Base-by-base conservation (phyloP, 1,140 invertebrate species). In the Stratiolaelaps scimitus region DNA sequence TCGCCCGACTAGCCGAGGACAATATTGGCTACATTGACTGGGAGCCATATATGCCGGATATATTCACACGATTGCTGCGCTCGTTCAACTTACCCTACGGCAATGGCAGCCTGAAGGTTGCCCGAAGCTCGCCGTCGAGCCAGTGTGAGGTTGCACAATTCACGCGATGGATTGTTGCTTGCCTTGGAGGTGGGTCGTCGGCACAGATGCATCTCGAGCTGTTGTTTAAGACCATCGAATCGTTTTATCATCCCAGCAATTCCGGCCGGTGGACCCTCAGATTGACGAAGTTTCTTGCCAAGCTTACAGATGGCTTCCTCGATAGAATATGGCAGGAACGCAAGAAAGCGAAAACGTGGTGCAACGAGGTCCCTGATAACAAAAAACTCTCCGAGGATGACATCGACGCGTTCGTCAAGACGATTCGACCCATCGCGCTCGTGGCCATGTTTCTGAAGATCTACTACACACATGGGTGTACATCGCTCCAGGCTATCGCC, bases 211-310 rank as follows among this genome's bases (percentile, higher is more conserved):
- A 92, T 74, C 76, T 94, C 28, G 81, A 83, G 64, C 84, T 85
- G 68, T 83, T 95, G 72, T 83, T 94, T 70, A 85, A 84, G 70
- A 83, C 86, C 0, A 76, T 92, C 1, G 86, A 91, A 74, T 89
- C 87, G 7, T 95, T 90, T 76, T 84, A 86, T 71, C 87, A 95
- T 78, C 88, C 88, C 64, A 90, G 90, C 0, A 95, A 95, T 75
- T 74, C 77, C 67, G 90, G 91, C 13, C 77, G 80, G 28, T 93
- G 89, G 87, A 80, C 72, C 69, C 53, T 60, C 10, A 71, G 70
- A 65, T 70, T 77, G 30, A 69, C 74, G 30, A 68, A 71, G 46
- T 71, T 78, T 47, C 66, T 77, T 13, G 70, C 67, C 28, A 73
- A 73, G 65, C 67, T 77, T 20, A 70, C 74, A 19, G 72, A 73